phyloP scores from a whole-genome alignment of 2,113 vertebrate genomes.

The Ceyx cyanopectus region DNA sequence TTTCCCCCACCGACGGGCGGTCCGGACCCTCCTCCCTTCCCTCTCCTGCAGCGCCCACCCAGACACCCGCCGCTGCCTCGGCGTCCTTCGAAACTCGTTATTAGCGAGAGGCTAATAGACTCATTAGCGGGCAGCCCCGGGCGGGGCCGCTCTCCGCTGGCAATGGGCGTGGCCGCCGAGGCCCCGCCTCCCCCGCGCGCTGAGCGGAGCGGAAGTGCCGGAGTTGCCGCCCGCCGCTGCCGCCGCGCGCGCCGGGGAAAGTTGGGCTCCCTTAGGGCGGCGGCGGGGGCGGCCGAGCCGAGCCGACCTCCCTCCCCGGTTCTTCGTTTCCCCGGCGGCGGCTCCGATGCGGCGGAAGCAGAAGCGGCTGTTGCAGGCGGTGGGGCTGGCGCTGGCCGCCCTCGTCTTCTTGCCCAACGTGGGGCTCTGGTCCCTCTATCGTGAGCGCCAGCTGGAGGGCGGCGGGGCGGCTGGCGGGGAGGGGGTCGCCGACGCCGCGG shows the following conservation, averaged over 20 bases:
- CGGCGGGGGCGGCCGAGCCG: slow-evolving; percentile 6
- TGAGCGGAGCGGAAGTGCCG: slow-evolving; percentile 78
- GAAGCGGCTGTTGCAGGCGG: slow-evolving; percentile 91
- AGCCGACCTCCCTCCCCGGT: background rate
- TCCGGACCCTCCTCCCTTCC: background rate
- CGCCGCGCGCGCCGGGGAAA: slow-evolving; percentile 50
- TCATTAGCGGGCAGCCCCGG: background rate
- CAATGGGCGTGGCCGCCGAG: background rate
- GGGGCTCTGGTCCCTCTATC: slow-evolving; percentile 92
- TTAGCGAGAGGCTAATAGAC: background rate
- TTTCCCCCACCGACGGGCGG: background rate
- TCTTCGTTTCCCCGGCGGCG: background rate
- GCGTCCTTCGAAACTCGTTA: background rate
- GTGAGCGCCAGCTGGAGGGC: slow-evolving; percentile 88
- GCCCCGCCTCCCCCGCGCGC: background rate
- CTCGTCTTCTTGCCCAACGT: slow-evolving; percentile 94
- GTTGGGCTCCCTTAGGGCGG: slow-evolving; percentile 39
- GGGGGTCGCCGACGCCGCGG: background rate
- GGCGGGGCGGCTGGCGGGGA: slow-evolving; percentile 37
- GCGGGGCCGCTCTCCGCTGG: background rate
- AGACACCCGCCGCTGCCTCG: background rate
- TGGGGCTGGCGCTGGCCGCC: slow-evolving; percentile 86
- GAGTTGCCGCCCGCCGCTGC: slow-evolving; percentile 66
- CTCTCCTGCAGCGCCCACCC: background rate
- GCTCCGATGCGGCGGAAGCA: slow-evolving; percentile 90